phyloP scores from a whole-genome alignment of 2,797 vertebrate species.

The Tiaroga cobitis region DNA sequence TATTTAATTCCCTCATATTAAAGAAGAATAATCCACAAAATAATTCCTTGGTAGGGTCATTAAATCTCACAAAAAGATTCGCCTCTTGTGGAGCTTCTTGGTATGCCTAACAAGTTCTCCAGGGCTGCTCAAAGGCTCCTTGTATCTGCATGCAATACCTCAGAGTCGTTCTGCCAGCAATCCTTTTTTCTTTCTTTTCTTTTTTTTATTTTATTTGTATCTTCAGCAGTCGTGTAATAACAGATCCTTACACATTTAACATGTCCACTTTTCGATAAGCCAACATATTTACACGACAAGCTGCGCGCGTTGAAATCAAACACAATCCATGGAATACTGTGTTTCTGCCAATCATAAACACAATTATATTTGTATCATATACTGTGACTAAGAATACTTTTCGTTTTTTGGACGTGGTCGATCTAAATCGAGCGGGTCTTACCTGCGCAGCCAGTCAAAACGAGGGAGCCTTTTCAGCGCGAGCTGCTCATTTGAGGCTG shows the following conservation, averaged over 20 bases:
- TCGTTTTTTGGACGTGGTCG: conserved; percentile 3
- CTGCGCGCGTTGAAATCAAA: conserved; percentile 16
- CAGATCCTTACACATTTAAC: conserved; percentile 31
- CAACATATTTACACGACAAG: conserved; percentile 1
- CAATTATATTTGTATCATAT: background rate
- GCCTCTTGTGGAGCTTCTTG: conserved; percentile 72
- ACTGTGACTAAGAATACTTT: conserved; percentile 11
- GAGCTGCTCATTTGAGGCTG: conserved; percentile 50
- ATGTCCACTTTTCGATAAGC: conserved; percentile 25
- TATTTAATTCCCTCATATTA: conserved; percentile 54
- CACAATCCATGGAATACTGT: background rate
- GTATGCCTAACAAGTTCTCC: conserved; percentile 80
- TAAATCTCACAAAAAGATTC: conserved; percentile 35
- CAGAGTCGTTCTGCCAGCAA: conserved; percentile 62
- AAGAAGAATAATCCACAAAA: conserved; percentile 61
- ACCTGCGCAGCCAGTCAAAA: conserved; percentile 48
- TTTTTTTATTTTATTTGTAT: background rate
- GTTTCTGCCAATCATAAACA: conserved; percentile 8
- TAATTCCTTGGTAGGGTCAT: conserved; percentile 22
- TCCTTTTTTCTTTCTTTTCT: conserved; percentile 4
- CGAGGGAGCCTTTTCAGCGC: conserved; percentile 29
- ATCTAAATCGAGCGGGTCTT: conserved; percentile 44
- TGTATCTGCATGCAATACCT: conserved; percentile 74
- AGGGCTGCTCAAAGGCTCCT: conserved; percentile 79
- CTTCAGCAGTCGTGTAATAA: conserved; percentile 6